A percentile compares a stretch with the other conserved stretches of the same genome.
Evolutionary conservation across 2,113 vertebrate genomes (phyloP).

Genomic region (Eublepharis macularius): DNA sequence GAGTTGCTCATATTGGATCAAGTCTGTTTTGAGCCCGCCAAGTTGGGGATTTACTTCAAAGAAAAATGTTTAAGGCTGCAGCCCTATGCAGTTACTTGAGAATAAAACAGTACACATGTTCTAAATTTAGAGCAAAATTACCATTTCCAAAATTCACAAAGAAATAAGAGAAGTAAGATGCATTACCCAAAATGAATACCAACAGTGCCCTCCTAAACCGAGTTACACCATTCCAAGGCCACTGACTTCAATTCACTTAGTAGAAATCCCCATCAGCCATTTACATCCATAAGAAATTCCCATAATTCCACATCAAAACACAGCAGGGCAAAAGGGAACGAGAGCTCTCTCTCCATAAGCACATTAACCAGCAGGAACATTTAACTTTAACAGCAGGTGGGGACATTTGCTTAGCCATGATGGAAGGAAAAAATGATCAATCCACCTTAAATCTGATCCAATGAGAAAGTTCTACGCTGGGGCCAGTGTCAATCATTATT

Average conservation of each 20-base stretch:
- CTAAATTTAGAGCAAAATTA: background rate
- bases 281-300: background rate
- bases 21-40: no score
- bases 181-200: background rate
- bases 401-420: background rate
- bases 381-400: conserved; percentile 9
- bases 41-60: no score
- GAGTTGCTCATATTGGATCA: no score
- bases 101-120: background rate
- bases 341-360: background rate
- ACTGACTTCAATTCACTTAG: no score
- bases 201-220: background rate
- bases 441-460: conserved; percentile 10
- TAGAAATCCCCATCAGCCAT: no score
- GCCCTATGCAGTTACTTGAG: no score
- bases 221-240: no score
- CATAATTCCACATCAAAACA: background rate
- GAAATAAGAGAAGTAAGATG: no score
- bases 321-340: background rate
- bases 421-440: background rate
- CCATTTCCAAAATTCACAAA: background rate
- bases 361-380: background rate
- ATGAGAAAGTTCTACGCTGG: background rate
- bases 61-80: no score
- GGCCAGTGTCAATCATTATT: background rate